Evolutionary conservation across 2,113 vertebrate species (phyloP), one percentile per base, ranked within the genome.

Genomic region (Gambusia affinis): DNA sequence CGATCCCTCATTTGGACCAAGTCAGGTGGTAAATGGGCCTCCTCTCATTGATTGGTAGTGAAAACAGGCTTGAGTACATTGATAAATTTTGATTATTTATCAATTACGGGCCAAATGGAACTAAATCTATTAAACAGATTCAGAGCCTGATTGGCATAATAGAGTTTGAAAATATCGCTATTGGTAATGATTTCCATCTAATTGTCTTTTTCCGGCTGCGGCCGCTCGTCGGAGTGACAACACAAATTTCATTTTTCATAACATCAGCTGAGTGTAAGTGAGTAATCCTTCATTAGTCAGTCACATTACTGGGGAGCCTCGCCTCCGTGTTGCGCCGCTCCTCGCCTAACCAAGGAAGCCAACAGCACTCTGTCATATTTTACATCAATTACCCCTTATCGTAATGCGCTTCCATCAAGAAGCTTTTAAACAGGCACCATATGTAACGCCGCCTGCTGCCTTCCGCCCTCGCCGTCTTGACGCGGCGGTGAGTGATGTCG

Each of bases 51-150:
- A 98, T 97, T 99, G 97, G 97, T 98, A 98, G 96, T 97, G 97
- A 99, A 94, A 99, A 98, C 96, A 94, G 96, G 96, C 95, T 94
- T 94, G 96, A 97, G 96, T 96, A 96, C 96, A 98, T 97, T 97
- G 97, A 99, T 98, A 97, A 95, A 97, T 98, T 98, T 96, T 97
- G 96, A 99, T 98, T 99, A 99, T 98, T 98, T 98, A 98, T 98
- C 96, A 98, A 98, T 99, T 99, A 98, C 95, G 88, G 93, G 94
- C 94, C 96, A 98, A 99, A 98, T 98, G 96, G 81, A 97, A 96
- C 95, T 96, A 97, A 98, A 98, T 97, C 96, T 97, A 96, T 96
- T 96, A 96, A 97, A 96, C 97, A 97, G 97, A 97, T 96, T 97
- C 95, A 91, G 47, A 89, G 86, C 95, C 95, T 97, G 97, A 98